phyloP scores from a whole-genome alignment of 2,113 vertebrate species.

The Eira barbara region DNA sequence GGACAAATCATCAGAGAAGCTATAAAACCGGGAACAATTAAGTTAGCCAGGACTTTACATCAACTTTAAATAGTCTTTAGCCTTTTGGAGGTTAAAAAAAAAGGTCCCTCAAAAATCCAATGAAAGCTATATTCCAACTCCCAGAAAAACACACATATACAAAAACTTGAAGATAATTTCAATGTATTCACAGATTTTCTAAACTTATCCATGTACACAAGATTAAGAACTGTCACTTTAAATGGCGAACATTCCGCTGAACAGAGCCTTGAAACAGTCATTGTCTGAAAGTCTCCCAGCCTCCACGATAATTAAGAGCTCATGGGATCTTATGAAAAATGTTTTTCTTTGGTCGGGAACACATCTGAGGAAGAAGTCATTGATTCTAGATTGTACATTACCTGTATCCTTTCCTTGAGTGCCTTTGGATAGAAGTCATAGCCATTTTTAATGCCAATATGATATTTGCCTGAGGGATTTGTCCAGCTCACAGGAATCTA shows the following conservation, averaged over 20 bases:
- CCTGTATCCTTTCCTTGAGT: slow-evolving; percentile 98
- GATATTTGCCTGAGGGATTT: slow-evolving; percentile 95
- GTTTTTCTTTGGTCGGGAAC: background rate
- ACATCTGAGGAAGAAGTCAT: background rate
- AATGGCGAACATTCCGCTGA: background rate
- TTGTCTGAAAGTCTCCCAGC: background rate
- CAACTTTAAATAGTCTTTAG: background rate
- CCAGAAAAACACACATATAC: background rate
- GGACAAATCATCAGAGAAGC: background rate
- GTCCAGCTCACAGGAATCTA: slow-evolving; percentile 93
- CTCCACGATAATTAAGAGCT: background rate
- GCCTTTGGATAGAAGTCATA: slow-evolving; percentile 98
- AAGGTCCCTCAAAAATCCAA: background rate
- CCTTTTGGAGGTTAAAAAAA: background rate
- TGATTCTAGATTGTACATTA: slow-evolving; percentile 69
- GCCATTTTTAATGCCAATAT: slow-evolving; percentile 97
- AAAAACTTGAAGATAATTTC: background rate
- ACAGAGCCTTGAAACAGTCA: background rate
- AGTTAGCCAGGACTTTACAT: background rate
- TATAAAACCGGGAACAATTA: background rate
- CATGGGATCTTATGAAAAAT: background rate
- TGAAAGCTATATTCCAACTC: background rate
- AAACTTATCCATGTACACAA: background rate
- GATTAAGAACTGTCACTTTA: background rate
- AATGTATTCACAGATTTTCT: background rate